Evolutionary conservation across 2,888 invertebrate genomes (phyloP).

Genomic region (Mechanitis mazaeus): DNA sequence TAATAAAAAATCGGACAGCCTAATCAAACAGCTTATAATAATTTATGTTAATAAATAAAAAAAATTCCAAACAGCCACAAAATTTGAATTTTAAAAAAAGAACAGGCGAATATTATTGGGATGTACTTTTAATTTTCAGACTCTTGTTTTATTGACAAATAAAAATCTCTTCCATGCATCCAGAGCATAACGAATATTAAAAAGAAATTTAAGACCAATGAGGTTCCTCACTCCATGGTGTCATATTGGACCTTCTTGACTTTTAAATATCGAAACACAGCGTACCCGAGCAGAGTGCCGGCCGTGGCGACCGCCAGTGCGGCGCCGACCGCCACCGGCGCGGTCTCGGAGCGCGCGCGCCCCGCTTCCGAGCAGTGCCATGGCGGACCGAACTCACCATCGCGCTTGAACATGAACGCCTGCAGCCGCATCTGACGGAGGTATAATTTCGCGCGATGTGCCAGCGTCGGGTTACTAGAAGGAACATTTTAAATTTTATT

Average conservation of each 20-base stretch:
- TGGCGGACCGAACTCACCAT: conserved; percentile 80
- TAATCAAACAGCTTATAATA: too few species aligned
- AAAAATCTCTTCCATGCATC: conserved; percentile 3
- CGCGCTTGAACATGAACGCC: conserved; percentile 91
- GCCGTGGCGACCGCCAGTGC: conserved; percentile 89
- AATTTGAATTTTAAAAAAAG: too few species aligned
- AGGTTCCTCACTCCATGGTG: conserved; percentile 84
- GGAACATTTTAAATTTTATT: too few species aligned
- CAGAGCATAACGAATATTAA: conserved; percentile 5
- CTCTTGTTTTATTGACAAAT: not conserved
- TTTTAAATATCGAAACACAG: conserved; percentile 89
- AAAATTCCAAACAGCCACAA: too few species aligned
- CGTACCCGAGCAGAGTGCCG: conserved; percentile 89
- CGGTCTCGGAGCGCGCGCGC: conserved; percentile 84
- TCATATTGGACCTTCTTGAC: conserved; percentile 94
- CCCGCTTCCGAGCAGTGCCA: conserved; percentile 78
- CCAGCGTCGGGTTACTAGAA: conserved; percentile 48
- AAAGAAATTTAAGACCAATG: conserved; percentile 35
- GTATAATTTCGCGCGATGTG: conserved; percentile 79
- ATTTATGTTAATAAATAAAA: too few species aligned
- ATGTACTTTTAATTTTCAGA: too few species aligned
- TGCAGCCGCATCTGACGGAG: conserved; percentile 85
- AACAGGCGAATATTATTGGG: too few species aligned
- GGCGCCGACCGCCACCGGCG: conserved; percentile 86
- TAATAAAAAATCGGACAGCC: too few species aligned